Percentiles rank a stretch among this genome's conserved stretches.
phyloP scores from a whole-genome alignment of 2,888 invertebrate species.

The Spialia ferax region DNA sequence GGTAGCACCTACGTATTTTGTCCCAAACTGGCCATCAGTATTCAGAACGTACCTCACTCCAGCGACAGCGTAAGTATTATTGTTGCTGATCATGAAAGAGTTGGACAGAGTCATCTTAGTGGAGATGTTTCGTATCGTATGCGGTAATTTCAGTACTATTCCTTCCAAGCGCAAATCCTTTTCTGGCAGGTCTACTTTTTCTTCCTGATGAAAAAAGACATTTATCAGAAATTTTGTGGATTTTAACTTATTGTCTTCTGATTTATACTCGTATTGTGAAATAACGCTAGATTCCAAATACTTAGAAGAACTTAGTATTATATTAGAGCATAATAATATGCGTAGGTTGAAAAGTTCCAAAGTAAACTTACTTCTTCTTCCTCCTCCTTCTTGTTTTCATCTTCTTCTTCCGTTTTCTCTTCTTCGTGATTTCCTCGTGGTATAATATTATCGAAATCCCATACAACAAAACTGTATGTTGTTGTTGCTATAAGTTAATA shows the following conservation, averaged over 20 bases:
- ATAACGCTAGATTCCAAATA: too few species aligned
- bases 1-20: too few species aligned
- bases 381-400: conserved; percentile 59
- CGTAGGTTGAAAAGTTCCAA: too few species aligned
- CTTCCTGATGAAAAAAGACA: conserved; percentile 56
- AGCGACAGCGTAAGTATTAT: conserved; percentile 96
- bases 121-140: conserved; percentile 97
- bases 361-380: conserved; percentile 50
- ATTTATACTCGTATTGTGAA: too few species aligned
- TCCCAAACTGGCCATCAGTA: too few species aligned
- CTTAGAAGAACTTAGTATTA: too few species aligned
- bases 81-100: conserved; percentile 96
- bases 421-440: conserved; percentile 68
- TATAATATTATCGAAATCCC: conserved; percentile 89
- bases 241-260: too few species aligned
- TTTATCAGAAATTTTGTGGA: not conserved
- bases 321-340: too few species aligned
- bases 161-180: conserved; percentile 81
- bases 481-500: conserved; percentile 88
- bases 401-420: conserved; percentile 57
- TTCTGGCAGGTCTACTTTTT: conserved; percentile 68
- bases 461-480: conserved; percentile 94
- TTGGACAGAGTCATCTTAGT: conserved; percentile 96
- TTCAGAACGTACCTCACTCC: conserved; percentile 93
- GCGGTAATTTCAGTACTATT: conserved; percentile 91